Base-by-base conservation (phyloP, 2,888 invertebrate species). In the Athrips mouffetella region DNA sequence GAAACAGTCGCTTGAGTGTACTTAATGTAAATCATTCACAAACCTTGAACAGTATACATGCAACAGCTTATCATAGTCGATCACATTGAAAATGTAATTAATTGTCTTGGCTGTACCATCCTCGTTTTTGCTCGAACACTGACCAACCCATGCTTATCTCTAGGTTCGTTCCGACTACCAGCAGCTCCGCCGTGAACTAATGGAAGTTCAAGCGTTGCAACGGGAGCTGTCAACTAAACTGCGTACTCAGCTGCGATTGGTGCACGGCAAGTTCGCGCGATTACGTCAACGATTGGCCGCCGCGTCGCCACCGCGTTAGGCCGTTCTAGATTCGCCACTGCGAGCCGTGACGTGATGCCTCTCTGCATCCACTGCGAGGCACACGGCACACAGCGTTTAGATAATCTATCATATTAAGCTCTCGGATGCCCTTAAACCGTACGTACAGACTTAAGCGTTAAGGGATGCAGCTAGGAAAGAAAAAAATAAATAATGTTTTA, bases 151-250 rank as follows among this genome's bases (percentile, higher is more conserved):
- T 10, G n/a, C n/a, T 35, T 5, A 1, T 3, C 7, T 18, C 21
- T 40, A 91, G 87, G 91, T 91, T 54, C 93, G 93, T 61, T 92
- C 92, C 54, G 95, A 95, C 76, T 95, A 95, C 79, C 93, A 93
- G 74, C 93, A 93, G 66, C 86, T 95, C 47, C 91, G 94, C 27
- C 92, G 92, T 69, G 94, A 95, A 79, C 90, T 95, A 63, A 90
- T 92, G 62, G 95, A 95, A 67, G 94, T 94, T 57, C 94, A 95
- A 71, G 93, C 94, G 55, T 77, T 95, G 62, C 94, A 95, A 77
- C 91, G 93, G 58, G 94, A 95, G 80, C 90, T 95, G 61, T 93
- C 94, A 29, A 91, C 90, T 52, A 91, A 94, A n/a, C 90, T 95
- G 54, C 91, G 93, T 58, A 87, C 91, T 51, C 94, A 95, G 73